Conservation (phyloP, 2,797 vertebrate species). For the Alcedo atthis region DNA sequence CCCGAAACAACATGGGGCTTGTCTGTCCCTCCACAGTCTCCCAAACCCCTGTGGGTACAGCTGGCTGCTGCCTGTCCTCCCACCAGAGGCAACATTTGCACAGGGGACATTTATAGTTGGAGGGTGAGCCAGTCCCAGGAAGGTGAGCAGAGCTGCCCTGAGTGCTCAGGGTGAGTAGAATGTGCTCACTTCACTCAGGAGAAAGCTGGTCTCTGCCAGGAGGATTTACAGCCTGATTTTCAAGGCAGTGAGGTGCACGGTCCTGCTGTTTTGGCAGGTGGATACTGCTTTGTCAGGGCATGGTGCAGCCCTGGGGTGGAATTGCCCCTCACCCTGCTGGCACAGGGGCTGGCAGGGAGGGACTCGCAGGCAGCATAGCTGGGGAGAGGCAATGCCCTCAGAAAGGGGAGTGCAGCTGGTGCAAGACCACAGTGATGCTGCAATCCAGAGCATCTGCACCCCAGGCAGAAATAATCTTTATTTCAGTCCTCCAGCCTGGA, state of each 20-base stretch:
- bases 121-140: background rate
- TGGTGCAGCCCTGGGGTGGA: rapidly evolving
- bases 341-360: background rate
- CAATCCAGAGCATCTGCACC: background rate
- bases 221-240: background rate
- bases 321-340: rapidly evolving
- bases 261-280: background rate
- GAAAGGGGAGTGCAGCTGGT: rapidly evolving
- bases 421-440: background rate
- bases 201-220: rapidly evolving
- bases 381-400: rapidly evolving
- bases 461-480: background rate
- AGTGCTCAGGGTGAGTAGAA: rapidly evolving
- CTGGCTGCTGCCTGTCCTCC: rapidly evolving
- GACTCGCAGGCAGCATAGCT: rapidly evolving
- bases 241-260: rapidly evolving
- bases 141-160: background rate
- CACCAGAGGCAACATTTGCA: rapidly evolving
- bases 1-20: background rate
- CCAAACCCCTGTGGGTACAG: background rate
- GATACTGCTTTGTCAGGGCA: background rate
- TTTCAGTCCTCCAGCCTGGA: background rate
- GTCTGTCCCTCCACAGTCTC: rapidly evolving
- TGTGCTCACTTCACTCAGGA: background rate
- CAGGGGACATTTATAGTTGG: background rate